Evolutionary conservation across 2,888 invertebrate genomes (phyloP).

Genomic region (Lepidocyrtoides sp.): DNA sequence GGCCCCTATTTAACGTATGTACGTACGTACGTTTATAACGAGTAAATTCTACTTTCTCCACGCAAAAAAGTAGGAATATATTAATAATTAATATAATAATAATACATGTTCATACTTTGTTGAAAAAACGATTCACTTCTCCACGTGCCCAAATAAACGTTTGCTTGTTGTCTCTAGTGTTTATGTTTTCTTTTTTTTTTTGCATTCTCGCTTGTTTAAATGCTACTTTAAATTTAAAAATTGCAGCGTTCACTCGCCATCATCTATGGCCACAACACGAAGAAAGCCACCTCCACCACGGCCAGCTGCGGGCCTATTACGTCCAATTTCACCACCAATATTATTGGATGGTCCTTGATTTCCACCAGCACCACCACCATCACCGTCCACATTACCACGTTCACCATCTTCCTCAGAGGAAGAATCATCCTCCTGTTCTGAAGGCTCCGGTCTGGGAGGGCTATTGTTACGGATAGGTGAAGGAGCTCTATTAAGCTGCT

Average conservation of each 20-base stretch:
- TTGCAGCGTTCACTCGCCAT: slow-evolving; percentile 75
- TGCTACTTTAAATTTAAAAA: slow-evolving; percentile 53
- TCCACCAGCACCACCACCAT: slow-evolving; percentile 76
- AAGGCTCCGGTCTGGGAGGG: slow-evolving; percentile 82
- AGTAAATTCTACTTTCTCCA: slow-evolving; percentile 38
- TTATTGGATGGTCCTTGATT: slow-evolving; percentile 75
- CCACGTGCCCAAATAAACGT: slow-evolving; percentile 18
- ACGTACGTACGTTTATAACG: slow-evolving; percentile 11
- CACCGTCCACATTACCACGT: slow-evolving; percentile 68
- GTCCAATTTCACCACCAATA: slow-evolving; percentile 80
- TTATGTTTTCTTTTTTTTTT: slow-evolving; percentile 30
- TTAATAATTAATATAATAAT: slow-evolving; percentile 63
- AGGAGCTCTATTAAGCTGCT: slow-evolving; percentile 84
- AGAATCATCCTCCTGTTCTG: slow-evolving; percentile 72
- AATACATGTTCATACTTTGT: slow-evolving; percentile 76
- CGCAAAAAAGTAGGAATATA: slow-evolving; percentile 54
- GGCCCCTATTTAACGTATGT: slow-evolving; percentile 61
- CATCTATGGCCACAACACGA: slow-evolving; percentile 83
- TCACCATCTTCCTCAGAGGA: slow-evolving; percentile 76
- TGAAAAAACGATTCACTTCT: slow-evolving; percentile 74
- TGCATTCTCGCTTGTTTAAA: slow-evolving; percentile 66
- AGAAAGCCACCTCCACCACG: slow-evolving; percentile 83
- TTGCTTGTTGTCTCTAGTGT: slow-evolving; percentile 13
- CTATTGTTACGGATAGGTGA: slow-evolving; percentile 82
- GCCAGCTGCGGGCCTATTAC: slow-evolving; percentile 76